Evolutionary conservation across 30 jellyfish, hydroid and myxozoan species (phyloP), one percentile per base, ranked within the genome.

Genomic region (Haliclystus octoradiatus): DNA sequence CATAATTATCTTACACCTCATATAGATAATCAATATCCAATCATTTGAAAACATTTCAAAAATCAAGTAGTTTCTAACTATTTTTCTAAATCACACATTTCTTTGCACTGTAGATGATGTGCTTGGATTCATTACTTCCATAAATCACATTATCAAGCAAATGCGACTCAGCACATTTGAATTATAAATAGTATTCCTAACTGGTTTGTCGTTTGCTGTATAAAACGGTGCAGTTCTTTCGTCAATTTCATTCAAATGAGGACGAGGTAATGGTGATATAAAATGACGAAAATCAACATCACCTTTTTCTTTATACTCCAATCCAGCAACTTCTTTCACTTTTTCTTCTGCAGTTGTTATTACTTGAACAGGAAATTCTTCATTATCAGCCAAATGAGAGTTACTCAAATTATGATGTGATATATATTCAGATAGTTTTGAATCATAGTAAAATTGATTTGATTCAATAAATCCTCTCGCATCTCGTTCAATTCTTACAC

Each of bases 381-480:
- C 28, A 69, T 69, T 69, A 9, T 49, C 73, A 12, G 24, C 74
- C 15, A 28, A 34, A 3, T 22, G 22, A 23, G 47, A 46, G 26
- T 69, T 50, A 33, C 50, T 50, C 25, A 34, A 25, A 9, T 69
- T 50, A 19, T 34, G 47, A 49, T 5, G 32, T 23, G 15, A 2
- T 3, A 69, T 2, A 13, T 69, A 50, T 2, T 49, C 49, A 0
- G 79, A n/a, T 12, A 22, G 49, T 40, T 19, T 40, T 25, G 79
- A 19, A 3, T 30, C 52, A 69, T 28, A 85, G 49, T 49, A 79
- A 27, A 85, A 62, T 71, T 73, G 84, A 52, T 85, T 85, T 1
- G 64, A 50, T 26, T 85, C 92, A 32, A 85, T 69, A 40, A 85
- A 31, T 22, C 93, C 90, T 7, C 96, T 93, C 62, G 93, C 68